Conservation (phyloP, 2,113 vertebrate species). For the Morone chrysops region DNA sequence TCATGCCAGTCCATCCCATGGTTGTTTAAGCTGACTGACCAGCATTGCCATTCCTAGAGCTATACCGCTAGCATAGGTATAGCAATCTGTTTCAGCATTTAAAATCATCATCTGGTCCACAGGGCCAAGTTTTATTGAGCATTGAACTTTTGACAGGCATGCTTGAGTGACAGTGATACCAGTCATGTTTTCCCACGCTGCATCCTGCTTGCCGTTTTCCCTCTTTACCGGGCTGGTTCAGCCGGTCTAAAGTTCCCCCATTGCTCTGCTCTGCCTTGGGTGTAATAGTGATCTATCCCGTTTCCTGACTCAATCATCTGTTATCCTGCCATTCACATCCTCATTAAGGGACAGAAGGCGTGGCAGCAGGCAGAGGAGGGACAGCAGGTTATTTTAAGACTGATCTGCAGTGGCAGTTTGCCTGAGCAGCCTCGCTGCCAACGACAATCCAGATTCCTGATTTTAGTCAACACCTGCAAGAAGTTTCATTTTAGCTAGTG, state of each 20-base stretch:
- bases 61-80: background rate
- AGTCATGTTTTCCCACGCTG: constrained; percentile 42
- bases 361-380: constrained; percentile 37
- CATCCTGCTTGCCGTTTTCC: constrained; percentile 38
- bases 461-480: background rate
- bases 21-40: background rate
- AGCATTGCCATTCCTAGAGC: too few relatives aligned
- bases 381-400: constrained; percentile 31
- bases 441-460: background rate
- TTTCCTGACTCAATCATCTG: constrained; percentile 69
- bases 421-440: background rate
- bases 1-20: background rate
- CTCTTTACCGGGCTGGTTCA: constrained; percentile 59
- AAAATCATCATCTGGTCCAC: background rate
- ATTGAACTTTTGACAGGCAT: accelerated
- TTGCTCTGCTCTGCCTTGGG: constrained; percentile 21
- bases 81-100: background rate
- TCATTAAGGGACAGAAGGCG: constrained; percentile 22
- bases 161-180: background rate
- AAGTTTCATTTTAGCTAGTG: background rate
- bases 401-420: constrained; percentile 20
- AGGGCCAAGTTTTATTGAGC: background rate
- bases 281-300: constrained; percentile 43
- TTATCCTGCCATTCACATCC: constrained; percentile 24
- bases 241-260: constrained; percentile 64